Evolutionary conservation across 2,113 vertebrate genomes (phyloP), one percentile per base, ranked within the genome.

Genomic region (Propithecus coquereli): DNA sequence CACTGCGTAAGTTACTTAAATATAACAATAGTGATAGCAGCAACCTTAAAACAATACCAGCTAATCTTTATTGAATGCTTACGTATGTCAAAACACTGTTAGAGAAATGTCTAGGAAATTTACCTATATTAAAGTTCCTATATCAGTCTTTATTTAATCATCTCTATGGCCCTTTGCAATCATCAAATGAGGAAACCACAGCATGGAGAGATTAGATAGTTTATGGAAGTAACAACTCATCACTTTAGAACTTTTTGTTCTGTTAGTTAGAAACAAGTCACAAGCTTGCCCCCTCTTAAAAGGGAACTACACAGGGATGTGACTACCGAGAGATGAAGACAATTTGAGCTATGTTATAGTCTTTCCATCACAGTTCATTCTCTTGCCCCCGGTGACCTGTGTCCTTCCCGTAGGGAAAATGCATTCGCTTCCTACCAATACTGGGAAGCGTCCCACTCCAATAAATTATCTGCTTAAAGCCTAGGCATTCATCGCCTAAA

Each of bases 351-450:
- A 13, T 37, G 22, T 16, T 43, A 32, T 3, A 10, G 7, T 27
- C 23, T 73, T 17, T 45, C 50, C 27, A 8, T 65, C 52, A 77
- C 6, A 57, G 0, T 59, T 23, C 6, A 9, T 66, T 18, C 8
- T 45, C 13, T n/a, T 7, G 0, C 11, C 6, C 16, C 7, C 8
- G n/a, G 0, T 50, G 17, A 83, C 43, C 8, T 6, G 2, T 30
- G 6, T 16, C 16, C 13, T 63, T 30, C 43, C 37, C 37, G n/a
- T 0, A 25, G 45, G 37, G 63, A 87, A 95, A 50, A 27, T 25
- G n/a, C 8, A 4, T 65, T 66, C 16, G 45, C 23, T 20, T 34
- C 5, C 27, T 73, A 43, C 27, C 63, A 18, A 23, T 23, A 5
- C 32, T 4, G 0, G 0, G 2, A 40, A 73, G 20, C 40, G 37